Conservation (phyloP, 1,140 invertebrate species). For the Cydia amplana region DNA sequence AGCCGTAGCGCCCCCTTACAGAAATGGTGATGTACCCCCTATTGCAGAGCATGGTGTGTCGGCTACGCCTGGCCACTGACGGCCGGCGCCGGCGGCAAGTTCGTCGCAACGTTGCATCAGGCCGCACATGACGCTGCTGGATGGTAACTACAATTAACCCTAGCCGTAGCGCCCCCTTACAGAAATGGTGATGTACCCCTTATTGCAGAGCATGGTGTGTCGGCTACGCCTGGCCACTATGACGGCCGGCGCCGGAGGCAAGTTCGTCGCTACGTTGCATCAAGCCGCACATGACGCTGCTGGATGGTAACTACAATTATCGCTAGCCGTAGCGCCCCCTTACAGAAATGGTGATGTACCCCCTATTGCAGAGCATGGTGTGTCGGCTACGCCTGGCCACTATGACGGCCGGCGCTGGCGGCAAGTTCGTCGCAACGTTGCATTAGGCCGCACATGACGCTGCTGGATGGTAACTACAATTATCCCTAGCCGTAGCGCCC, state of each 20-base stretch:
- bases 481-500: not conserved
- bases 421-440: slow-evolving; percentile 79
- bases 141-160: too few species aligned
- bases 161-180: slow-evolving; percentile 1
- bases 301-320: slow-evolving; percentile 62
- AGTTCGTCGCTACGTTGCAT: slow-evolving; percentile 78
- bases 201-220: slow-evolving; percentile 90
- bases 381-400: slow-evolving; percentile 85
- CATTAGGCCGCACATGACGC: slow-evolving; percentile 62
- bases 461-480: slow-evolving; percentile 62
- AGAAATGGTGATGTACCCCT: slow-evolving; percentile 88
- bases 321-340: not conserved
- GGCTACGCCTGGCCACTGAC: too few species aligned
- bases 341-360: slow-evolving; percentile 87
- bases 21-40: slow-evolving; percentile 3
- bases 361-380: slow-evolving; percentile 88
- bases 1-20: too few species aligned
- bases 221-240: slow-evolving; percentile 84
- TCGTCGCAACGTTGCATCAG: too few species aligned
- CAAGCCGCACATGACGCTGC: slow-evolving; percentile 63
- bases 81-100: too few species aligned
- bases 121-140: too few species aligned
- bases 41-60: not conserved
- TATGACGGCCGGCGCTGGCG: slow-evolving; percentile 79
- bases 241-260: slow-evolving; percentile 77